Evolutionary conservation across 2,113 vertebrate genomes (phyloP), one percentile per base, ranked within the genome.

Genomic region (Oncorhynchus tshawytscha): DNA sequence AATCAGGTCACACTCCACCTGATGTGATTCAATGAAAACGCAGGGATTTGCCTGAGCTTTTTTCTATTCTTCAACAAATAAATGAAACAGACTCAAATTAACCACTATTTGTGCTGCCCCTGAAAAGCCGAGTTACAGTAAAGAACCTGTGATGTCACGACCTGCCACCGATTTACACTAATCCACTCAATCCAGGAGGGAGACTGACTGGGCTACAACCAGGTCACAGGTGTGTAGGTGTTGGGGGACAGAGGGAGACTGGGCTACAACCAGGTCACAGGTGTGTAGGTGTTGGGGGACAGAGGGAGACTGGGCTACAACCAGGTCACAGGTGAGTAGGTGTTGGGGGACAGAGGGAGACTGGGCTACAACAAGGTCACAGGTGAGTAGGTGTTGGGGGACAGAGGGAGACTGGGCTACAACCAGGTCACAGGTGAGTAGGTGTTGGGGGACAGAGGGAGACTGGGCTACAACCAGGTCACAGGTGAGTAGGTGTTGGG

Each of bases 141-240:
- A 67, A 59, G 67, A 5, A 67, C 67, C 27, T 24, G 20, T 22
- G 72, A 65, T 67, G 27, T 75, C 27, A 72, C 68, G 22, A 70
- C 45, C 70, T 57, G 49, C 67, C 34, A 75, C 12, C 65, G 74
- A 11, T 67, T 3, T 64, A 66, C 57, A 49, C 59, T 82, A 78
- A 79, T 71, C 72, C 59, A 66, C n/a, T 66, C 67, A 57, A 3
- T 54, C n/a, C 4, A 24, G 57, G 62, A 68, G 12, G n/a, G 15
- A 57, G 39, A 45, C 39, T 11, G 24, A 13, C 9, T 31, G 45
- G 54, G 60, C 62, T 70, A 18, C 18, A 70, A 54, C 49, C 24
- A 20, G 60, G 77, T 76, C 70, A 57, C 49, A 49, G 57, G 49
- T 54, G 51, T 54, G 76, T 59, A 81, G 22, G n/a, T 67, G 29